Percentiles rank a stretch among this genome's conserved stretches.
phyloP scores from a whole-genome alignment of 2,888 invertebrate species.

The Oegoconia quadripuncta region DNA sequence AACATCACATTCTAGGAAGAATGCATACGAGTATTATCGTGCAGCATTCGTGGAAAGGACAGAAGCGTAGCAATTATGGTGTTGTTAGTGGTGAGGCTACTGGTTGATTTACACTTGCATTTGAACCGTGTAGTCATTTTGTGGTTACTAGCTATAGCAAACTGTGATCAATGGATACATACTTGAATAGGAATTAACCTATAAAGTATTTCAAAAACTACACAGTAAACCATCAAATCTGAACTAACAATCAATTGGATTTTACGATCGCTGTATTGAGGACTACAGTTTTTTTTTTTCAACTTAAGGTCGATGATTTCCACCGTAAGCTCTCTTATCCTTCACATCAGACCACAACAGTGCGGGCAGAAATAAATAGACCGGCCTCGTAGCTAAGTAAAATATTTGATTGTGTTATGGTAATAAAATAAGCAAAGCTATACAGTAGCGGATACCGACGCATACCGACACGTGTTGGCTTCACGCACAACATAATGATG shows the following conservation, averaged over 20 bases:
- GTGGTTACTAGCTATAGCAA: constrained; percentile 11
- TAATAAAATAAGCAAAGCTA: not conserved
- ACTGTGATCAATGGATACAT: constrained; percentile 1
- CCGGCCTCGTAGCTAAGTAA: no score
- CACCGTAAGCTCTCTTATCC: no score
- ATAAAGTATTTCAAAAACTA: no score
- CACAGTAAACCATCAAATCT: no score
- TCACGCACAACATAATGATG: constrained; percentile 69
- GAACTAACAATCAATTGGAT: no score
- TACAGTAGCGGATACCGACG: constrained; percentile 56
- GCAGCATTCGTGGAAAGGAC: constrained; percentile 25
- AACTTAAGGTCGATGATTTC: no score
- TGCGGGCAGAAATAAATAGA: no score
- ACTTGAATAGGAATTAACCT: no score
- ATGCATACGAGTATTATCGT: constrained; percentile 11
- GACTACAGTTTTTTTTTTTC: no score
- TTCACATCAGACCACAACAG: no score
- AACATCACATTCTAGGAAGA: constrained; percentile 7
- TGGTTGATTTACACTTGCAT: constrained; percentile 29
- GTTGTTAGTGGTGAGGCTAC: constrained; percentile 26
- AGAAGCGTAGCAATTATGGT: constrained; percentile 31
- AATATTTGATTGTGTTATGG: no score
- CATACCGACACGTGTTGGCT: constrained; percentile 66
- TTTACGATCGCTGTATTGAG: no score
- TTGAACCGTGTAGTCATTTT: constrained; percentile 23